phyloP scores from a whole-genome alignment of 2,888 invertebrate genomes.

The Prostheceraeus crozeri region DNA sequence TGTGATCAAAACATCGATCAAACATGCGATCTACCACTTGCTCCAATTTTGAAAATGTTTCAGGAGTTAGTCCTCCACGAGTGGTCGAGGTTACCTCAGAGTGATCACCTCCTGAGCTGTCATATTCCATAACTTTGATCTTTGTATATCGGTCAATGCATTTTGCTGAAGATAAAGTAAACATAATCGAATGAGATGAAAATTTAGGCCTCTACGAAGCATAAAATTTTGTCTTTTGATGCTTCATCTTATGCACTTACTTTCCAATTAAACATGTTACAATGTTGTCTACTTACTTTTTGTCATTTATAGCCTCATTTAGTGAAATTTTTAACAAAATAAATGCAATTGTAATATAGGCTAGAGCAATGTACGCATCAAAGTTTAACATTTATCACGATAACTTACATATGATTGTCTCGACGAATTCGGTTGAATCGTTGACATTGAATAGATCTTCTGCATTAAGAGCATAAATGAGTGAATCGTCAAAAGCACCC shows the following conservation, averaged over 20 bases:
- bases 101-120: neutral
- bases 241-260: no score
- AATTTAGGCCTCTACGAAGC: no score
- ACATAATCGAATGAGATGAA: no score
- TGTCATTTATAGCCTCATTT: slow-evolving; percentile 30
- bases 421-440: slow-evolving; percentile 84
- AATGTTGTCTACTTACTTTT: no score
- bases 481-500: slow-evolving; percentile 88
- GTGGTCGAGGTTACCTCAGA: neutral
- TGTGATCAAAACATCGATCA: slow-evolving; percentile 83
- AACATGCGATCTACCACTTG: slow-evolving; percentile 95
- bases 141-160: slow-evolving; percentile 94
- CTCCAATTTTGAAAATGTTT: slow-evolving; percentile 61
- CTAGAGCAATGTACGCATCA: neutral
- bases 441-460: slow-evolving; percentile 89
- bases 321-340: slow-evolving; percentile 13
- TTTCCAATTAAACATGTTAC: no score
- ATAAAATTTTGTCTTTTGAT: no score
- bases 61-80: neutral
- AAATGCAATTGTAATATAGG: neutral
- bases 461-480: slow-evolving; percentile 92
- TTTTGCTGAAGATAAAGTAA: slow-evolving; percentile 64
- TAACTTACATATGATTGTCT: slow-evolving; percentile 74
- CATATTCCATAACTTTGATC: slow-evolving; percentile 60
- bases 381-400: no score